A percentile compares a stretch with the other conserved stretches of the same genome.
These are phyloP conservation scores for Polyommatus icarus DNA, from an alignment of 2,888 invertebrate species.

Conservation along the genomic window DNA sequence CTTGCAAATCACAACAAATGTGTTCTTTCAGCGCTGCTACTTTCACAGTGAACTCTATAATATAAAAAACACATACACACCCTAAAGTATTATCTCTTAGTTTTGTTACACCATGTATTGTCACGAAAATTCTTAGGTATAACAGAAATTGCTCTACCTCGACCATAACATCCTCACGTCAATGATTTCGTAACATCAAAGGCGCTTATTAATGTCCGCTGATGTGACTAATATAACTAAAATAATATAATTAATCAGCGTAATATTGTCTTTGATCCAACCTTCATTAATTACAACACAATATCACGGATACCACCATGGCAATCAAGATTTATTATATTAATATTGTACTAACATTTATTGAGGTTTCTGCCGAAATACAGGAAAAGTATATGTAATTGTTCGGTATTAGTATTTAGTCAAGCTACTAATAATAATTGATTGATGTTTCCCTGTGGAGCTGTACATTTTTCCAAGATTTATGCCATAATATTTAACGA, in stretches of 20 bases:
- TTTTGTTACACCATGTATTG: no score
- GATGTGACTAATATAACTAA: slow-evolving; percentile 12
- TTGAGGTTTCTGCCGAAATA: background rate
- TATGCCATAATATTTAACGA: no score
- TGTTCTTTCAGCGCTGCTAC: no score
- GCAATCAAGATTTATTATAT: slow-evolving; percentile 17
- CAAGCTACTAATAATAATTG: no score
- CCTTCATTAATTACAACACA: slow-evolving; percentile 25
- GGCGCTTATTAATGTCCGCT: background rate
- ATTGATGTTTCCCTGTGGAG: no score
- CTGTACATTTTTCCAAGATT: no score
- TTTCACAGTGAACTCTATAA: no score
- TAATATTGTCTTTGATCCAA: slow-evolving; percentile 21
- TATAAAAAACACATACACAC: no score
- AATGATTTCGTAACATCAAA: background rate
- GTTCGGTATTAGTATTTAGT: background rate
- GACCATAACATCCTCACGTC: background rate
- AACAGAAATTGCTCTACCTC: background rate
- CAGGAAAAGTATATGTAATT: background rate
- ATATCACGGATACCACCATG: background rate
- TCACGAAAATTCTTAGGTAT: no score
- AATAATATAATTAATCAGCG: slow-evolving; percentile 21
- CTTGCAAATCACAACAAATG: no score
- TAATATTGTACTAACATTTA: slow-evolving; percentile 9
- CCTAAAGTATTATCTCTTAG: no score